Conservation (phyloP, 2,113 vertebrate genomes). For the Nibea coibor region DNA sequence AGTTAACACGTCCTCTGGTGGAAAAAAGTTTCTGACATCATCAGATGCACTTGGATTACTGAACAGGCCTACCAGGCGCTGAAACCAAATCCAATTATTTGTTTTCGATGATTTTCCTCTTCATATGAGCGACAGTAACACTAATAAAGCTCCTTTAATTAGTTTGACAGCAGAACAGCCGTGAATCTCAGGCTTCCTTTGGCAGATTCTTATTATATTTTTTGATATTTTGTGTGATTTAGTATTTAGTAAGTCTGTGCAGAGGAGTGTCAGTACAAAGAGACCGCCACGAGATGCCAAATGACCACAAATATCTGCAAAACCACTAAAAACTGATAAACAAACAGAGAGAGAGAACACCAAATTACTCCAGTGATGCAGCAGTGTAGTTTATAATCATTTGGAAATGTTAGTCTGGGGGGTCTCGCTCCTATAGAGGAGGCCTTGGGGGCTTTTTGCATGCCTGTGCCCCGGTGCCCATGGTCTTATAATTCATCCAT, state of each 20-base stretch:
- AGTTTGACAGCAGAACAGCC: not conserved
- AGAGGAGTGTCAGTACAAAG: conserved; percentile 5
- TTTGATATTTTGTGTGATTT: not conserved
- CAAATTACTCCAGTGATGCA: not conserved
- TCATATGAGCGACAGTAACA: not conserved
- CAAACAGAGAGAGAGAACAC: not conserved
- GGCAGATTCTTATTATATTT: not conserved
- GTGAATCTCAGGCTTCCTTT: not conserved
- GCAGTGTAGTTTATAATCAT: not conserved
- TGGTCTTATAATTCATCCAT: not conserved
- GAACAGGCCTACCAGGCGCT: not conserved
- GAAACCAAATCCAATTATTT: not conserved
- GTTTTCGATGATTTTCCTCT: not conserved
- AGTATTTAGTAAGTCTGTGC: not conserved
- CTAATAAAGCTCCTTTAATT: not conserved
- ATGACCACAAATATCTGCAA: not conserved
- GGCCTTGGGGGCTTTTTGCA: too few relatives aligned
- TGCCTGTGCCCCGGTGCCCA: too few relatives aligned
- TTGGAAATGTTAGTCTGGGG: not conserved
- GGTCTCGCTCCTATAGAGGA: too few relatives aligned
- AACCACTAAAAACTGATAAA: not conserved
- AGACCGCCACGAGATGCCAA: not conserved
- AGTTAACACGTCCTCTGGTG: not conserved
- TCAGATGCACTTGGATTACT: not conserved
- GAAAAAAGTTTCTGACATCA: not conserved